phyloP scores from a whole-genome alignment of 2,113 vertebrate species.

The Melanostigma gelatinosum region DNA sequence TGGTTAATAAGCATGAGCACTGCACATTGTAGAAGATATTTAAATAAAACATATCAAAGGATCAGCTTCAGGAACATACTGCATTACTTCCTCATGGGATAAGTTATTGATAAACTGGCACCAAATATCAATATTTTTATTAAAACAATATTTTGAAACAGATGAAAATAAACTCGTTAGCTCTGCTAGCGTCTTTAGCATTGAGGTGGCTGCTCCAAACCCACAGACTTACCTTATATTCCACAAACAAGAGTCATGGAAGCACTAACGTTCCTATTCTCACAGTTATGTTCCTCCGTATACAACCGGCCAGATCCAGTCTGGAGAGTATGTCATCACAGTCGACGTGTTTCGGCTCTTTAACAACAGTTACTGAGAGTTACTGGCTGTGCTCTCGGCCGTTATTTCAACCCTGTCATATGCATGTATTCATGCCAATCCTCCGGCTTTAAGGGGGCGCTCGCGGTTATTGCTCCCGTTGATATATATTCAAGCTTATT shows the following conservation, averaged over 20 bases:
- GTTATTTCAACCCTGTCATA: neutral
- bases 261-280: too few species aligned
- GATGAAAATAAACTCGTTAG: too few species aligned
- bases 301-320: too few species aligned
- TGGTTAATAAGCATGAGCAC: neutral
- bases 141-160: neutral
- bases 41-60: neutral
- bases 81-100: neutral
- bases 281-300: too few species aligned
- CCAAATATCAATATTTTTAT: neutral
- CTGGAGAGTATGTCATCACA: too few species aligned
- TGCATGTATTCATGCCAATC: neutral
- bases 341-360: too few species aligned
- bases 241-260: too few species aligned
- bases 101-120: neutral
- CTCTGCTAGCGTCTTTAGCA: too few species aligned
- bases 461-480: neutral
- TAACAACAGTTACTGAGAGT: too few species aligned
- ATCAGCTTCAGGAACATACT: neutral
- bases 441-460: neutral
- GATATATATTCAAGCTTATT: neutral
- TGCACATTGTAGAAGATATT: neutral
- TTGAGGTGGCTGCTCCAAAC: too few species aligned
- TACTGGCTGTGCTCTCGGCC: too few species aligned
- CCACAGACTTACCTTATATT: too few species aligned